Evolutionary conservation across 2,797 vertebrate species (phyloP).

Genomic region (Chelonia mydas): DNA sequence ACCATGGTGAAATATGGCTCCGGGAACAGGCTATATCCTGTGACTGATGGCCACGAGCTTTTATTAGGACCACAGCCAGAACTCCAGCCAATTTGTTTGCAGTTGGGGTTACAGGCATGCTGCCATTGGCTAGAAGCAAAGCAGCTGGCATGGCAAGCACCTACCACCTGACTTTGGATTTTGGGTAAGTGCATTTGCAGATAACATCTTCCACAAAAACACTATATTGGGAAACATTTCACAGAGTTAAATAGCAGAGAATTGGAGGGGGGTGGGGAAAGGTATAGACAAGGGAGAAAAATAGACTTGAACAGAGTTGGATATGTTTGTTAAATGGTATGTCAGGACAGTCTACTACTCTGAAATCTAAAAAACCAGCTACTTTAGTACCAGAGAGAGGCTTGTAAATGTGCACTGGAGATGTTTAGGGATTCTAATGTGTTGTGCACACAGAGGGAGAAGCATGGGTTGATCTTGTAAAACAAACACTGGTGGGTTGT

Average conservation of each 20-base stretch:
- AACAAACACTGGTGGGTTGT: conserved; percentile 22
- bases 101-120: background rate
- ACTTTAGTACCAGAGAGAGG: background rate
- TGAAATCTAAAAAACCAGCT: background rate
- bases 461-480: background rate
- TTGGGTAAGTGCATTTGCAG: background rate
- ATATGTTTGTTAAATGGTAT: background rate
- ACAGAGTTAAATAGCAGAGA: background rate
- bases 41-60: accelerated
- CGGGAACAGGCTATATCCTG: accelerated
- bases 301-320: background rate
- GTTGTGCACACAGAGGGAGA: background rate
- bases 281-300: background rate
- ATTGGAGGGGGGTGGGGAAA: background rate
- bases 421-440: background rate
- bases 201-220: background rate
- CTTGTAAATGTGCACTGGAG: background rate
- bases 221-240: background rate
- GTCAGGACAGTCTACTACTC: background rate
- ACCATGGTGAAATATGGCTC: background rate
- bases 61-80: accelerated
- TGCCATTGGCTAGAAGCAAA: background rate
- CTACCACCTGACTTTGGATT: background rate
- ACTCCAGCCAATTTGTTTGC: background rate
- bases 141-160: accelerated